These are phyloP conservation scores for Ormyrus nitidulus DNA, from an alignment of 2,888 invertebrate species.

Conservation along the genomic window DNA sequence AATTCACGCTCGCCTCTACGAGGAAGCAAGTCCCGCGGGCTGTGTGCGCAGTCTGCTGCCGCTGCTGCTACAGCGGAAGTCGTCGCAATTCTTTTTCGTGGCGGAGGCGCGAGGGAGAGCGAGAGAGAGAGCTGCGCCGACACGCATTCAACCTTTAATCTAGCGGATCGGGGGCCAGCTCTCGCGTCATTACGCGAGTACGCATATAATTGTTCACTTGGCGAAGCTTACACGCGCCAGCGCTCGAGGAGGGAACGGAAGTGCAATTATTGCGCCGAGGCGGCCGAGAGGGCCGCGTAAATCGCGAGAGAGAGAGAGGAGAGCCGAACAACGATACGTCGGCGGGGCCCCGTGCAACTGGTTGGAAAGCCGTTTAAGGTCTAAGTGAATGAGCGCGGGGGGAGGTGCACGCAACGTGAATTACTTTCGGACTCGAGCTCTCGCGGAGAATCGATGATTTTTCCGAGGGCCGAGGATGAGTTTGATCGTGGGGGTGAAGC, in stretches of 20 bases:
- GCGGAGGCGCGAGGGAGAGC: background rate
- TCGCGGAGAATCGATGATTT: slow-evolving; percentile 35
- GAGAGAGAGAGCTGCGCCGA: background rate
- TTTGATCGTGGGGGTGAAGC: no score
- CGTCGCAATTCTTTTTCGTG: slow-evolving; percentile 8
- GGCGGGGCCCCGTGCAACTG: slow-evolving; percentile 43
- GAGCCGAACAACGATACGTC: background rate
- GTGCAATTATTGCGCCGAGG: background rate
- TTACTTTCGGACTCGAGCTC: slow-evolving; percentile 46
- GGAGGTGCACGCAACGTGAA: slow-evolving; percentile 53
- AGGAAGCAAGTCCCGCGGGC: background rate
- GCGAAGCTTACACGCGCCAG: background rate
- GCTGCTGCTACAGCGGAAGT: background rate
- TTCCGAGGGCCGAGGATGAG: background rate
- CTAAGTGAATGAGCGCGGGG: slow-evolving; percentile 51
- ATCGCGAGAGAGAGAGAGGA: slow-evolving; percentile 32
- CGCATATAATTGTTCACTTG: slow-evolving; percentile 26
- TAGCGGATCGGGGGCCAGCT: background rate
- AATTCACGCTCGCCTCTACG: no score
- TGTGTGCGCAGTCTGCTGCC: background rate
- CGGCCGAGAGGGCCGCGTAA: slow-evolving; percentile 6
- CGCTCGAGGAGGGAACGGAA: background rate
- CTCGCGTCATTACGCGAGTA: slow-evolving; percentile 29
- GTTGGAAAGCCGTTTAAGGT: slow-evolving; percentile 55
- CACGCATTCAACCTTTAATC: slow-evolving; percentile 28